Percentiles rank a stretch among this genome's conserved stretches.
phyloP scores from a whole-genome alignment of 2,797 vertebrate genomes.

The Perdix hodgsoniae region DNA sequence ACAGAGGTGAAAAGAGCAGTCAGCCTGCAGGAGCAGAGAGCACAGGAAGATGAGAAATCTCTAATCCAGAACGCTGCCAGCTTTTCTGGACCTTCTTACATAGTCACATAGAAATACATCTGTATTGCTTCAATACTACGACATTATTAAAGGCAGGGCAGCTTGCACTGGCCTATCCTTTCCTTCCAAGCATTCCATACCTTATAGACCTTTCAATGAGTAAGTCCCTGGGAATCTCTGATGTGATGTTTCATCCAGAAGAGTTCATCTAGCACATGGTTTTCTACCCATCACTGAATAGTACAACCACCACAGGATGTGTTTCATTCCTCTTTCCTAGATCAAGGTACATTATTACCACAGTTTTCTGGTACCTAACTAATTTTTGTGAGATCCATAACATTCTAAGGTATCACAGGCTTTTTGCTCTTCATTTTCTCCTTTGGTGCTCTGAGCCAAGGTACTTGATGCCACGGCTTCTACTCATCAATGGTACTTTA shows the following conservation, averaged over 20 bases:
- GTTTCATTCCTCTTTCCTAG: background rate
- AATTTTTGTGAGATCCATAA: background rate
- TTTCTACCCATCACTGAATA: background rate
- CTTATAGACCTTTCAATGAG: background rate
- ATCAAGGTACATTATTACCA: background rate
- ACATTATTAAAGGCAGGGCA: background rate
- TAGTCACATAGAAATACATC: background rate
- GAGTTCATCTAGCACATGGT: background rate
- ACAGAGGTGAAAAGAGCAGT: background rate
- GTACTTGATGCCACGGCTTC: background rate
- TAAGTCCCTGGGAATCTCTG: background rate
- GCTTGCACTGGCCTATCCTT: background rate
- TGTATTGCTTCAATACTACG: background rate
- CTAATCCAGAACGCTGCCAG: background rate
- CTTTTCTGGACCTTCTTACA: fast-evolving
- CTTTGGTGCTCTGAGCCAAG: background rate
- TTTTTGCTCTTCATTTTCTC: background rate
- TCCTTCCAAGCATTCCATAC: background rate
- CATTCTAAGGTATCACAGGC: background rate
- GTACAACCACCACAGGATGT: background rate
- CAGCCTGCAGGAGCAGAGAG: background rate
- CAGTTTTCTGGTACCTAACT: background rate
- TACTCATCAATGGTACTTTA: background rate
- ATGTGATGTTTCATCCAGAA: background rate
- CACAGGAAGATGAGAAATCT: background rate